Conservation (phyloP, 2,888 invertebrate species). For the Tuberolachnus salignus region DNA sequence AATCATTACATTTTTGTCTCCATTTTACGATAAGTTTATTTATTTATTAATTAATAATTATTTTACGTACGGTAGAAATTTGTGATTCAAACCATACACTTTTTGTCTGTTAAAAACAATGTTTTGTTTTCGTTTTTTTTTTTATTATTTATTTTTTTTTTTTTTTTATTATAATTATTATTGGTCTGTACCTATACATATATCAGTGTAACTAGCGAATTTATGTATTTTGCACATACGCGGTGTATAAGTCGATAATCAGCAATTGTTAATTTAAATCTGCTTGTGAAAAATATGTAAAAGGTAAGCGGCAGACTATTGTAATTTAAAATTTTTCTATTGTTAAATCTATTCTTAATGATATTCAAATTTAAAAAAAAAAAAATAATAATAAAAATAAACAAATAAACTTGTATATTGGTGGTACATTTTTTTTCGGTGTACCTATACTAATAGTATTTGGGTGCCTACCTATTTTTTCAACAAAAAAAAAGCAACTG, state of each 20-base stretch:
- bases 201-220: slow-evolving; percentile 17
- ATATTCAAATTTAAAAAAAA: slow-evolving; percentile 9
- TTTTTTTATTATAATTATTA: background rate
- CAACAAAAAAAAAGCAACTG: no score
- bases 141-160: background rate
- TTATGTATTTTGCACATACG: slow-evolving; percentile 5
- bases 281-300: slow-evolving; percentile 20
- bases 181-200: background rate
- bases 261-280: slow-evolving; percentile 24
- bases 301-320: slow-evolving; percentile 26
- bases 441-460: background rate
- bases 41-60: slow-evolving; percentile 22
- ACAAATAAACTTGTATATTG: slow-evolving; percentile 35
- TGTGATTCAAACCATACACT: slow-evolving; percentile 9
- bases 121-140: background rate
- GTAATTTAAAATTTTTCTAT: slow-evolving; percentile 37
- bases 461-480: background rate
- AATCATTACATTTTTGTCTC: slow-evolving; percentile 22
- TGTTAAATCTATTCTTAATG: slow-evolving; percentile 32
- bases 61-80: background rate
- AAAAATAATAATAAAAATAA: background rate
- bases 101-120: background rate
- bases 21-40: slow-evolving; percentile 39
- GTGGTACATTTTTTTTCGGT: slow-evolving; percentile 1
- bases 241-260: slow-evolving; percentile 10